Conservation (phyloP, 2,888 invertebrate genomes). For the Pinctada fucata region DNA sequence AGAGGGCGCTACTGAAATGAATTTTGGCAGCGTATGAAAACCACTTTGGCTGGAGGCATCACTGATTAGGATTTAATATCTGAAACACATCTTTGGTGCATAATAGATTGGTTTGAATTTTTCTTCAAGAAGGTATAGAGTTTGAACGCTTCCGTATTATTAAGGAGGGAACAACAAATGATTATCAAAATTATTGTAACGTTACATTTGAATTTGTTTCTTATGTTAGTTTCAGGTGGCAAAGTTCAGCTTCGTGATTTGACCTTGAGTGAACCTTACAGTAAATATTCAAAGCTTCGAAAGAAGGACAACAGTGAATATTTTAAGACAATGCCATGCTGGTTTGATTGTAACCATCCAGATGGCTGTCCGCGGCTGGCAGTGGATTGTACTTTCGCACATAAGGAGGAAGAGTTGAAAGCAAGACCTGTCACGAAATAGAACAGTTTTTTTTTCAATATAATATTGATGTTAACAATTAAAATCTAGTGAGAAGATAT, state of each 20-base stretch:
- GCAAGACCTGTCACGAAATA: background rate
- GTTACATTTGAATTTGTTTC: background rate
- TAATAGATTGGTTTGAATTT: too few relatives aligned
- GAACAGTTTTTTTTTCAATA: background rate
- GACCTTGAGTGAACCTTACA: constrained; percentile 56
- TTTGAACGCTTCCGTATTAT: too few relatives aligned
- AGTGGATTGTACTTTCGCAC: constrained; percentile 85
- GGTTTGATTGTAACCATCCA: constrained; percentile 91
- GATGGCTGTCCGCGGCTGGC: constrained; percentile 87
- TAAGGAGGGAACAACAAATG: too few relatives aligned
- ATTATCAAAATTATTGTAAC: too few relatives aligned
- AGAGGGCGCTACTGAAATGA: too few relatives aligned
- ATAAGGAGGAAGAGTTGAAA: constrained; percentile 76
- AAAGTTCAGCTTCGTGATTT: constrained; percentile 68
- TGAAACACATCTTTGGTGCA: too few relatives aligned
- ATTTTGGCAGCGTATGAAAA: too few relatives aligned
- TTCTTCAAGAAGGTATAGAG: too few relatives aligned
- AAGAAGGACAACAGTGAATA: constrained; percentile 38
- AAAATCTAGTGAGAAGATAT: too few relatives aligned
- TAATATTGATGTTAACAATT: too few relatives aligned
- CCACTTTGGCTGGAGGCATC: too few relatives aligned
- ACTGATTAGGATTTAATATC: too few relatives aligned
- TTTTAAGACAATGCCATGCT: constrained; percentile 81
- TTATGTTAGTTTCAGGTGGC: constrained; percentile 66
- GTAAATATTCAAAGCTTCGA: constrained; percentile 23